Evolutionary conservation across 2,113 vertebrate species (phyloP), one percentile per base, ranked within the genome.

Genomic region (Lagopus leucura): DNA sequence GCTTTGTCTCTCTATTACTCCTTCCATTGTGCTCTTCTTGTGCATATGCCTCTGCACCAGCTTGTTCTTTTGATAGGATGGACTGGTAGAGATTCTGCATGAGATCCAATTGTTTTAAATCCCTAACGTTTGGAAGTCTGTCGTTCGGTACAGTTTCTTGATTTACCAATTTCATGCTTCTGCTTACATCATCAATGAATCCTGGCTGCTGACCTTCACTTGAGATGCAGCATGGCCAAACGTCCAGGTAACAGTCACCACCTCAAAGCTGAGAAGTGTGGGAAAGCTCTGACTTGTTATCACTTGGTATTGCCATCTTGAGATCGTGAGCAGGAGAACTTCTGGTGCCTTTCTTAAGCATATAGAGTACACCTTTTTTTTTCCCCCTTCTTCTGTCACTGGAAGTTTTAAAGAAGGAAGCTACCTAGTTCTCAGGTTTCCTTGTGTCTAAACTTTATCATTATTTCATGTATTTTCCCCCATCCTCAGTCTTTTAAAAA

Each of bases 201-300:
- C 74, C 85, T 84, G 76, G 82, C 93, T 92, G 40, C 93, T 85
- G 91, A 94, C 94, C 80, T 89, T 96, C 60, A 83, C 88, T 92
- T 50, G 40, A 91, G 92, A 47, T 76, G 28, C 61, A 90, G 80
- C 72, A 19, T 82, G 67, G 82, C 61, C 4, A 5, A 70, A 58
- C 67, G n/a, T 74, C 64, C 83, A 87, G 14, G 78, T 82, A 89
- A 63, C 75, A 92, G 67, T 58, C 80, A 81, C 69, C 64, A 30
- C 74, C 82, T 71, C 71, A 64, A 8, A 87, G 78, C 86, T 80
- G 80, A 55, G 66, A 87, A 79, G 70, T 32, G 52, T 78, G 83
- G 70, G 60, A 65, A 50, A 34, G 74, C 1, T 0, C 77, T 80
- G 73, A 25, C 66, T 75, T 87, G n/a, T 43, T 85, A 48, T 66